A percentile compares a stretch with the other conserved stretches of the same genome.
Conservation (phyloP, 2,797 vertebrate species). For the Malurus leucopterus region DNA sequence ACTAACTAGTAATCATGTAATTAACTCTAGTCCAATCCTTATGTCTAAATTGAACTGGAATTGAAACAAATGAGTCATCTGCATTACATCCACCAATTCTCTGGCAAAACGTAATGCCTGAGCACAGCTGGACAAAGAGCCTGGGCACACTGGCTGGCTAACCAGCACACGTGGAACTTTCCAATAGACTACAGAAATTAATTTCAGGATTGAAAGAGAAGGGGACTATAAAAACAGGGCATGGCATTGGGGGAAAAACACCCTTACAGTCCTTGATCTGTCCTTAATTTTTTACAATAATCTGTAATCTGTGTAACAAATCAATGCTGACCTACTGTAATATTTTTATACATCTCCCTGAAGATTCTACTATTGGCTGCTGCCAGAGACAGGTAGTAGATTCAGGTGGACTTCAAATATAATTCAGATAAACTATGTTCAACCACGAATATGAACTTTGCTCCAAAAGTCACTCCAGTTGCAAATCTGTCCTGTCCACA, state of each 20-base stretch:
- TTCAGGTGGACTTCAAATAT: neutral
- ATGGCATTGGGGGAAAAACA: neutral
- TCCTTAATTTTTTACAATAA: neutral
- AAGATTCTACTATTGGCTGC: neutral
- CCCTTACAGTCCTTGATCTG: neutral
- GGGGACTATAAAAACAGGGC: neutral
- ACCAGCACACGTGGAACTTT: neutral
- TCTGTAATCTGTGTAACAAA: neutral
- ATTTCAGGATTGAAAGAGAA: neutral
- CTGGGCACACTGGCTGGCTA: neutral
- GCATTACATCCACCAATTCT: neutral
- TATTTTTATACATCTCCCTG: neutral
- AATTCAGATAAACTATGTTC: neutral
- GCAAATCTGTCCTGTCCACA: neutral
- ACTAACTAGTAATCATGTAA: neutral
- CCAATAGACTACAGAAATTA: neutral
- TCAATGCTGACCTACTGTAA: neutral
- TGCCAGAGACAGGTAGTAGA: neutral
- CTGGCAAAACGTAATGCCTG: neutral
- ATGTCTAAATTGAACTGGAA: neutral
- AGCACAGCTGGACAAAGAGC: slow-evolving; percentile 13
- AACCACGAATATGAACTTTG: neutral
- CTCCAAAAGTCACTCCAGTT: neutral
- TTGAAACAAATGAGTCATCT: neutral
- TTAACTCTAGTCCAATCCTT: neutral